Base-by-base conservation (phyloP, 2,113 vertebrate genomes). In the Aptenodytes forsteri region DNA sequence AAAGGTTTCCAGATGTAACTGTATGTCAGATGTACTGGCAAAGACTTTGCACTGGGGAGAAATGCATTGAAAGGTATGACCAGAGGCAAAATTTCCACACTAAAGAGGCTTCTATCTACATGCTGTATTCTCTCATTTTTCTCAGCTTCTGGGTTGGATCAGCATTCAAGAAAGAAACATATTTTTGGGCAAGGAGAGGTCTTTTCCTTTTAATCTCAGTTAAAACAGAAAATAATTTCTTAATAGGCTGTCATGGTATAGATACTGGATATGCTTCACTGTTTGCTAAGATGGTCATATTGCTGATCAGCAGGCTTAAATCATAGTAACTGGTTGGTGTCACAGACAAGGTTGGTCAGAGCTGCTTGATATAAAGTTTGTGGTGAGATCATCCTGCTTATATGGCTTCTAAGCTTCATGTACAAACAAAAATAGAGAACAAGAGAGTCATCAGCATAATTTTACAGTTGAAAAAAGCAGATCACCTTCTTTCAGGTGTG, bases 1-100 rank as follows among this genome's bases (percentile, higher is more conserved):
- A 95, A 91, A 95, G 5, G 15, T 87, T 97, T 96, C 90, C 79
- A 93, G 84, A 89, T 77, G 56, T 87, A 92, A 94, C 38, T 81
- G 67, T 65, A 67, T 80, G 50, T 95, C 70, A 87, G 85, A 66
- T 54, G 32, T 93, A 71, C 92, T 95, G 56, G 59, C 56, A 96
- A 83, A 90, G 73, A 72, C 32, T 87, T 93, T 85, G 42, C 56
- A 86, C 47, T 36, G 9, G 25, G 81, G 38, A 80, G 79, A 85
- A 87, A 90, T 47, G 10, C 20, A 49, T 12, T 91, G 86, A 83
- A 86, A 87, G 40, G 7, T 44, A 61, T 87, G 44, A 84, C 65
- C 49, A 81, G 71, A 94, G 90, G 87, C 66, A 84, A 94, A 93
- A 90, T 72, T 86, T 90, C 81, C 86, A 58, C 72, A 32, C 42